phyloP scores from a whole-genome alignment of 2,797 vertebrate genomes.

The Sebastes steindachneri region DNA sequence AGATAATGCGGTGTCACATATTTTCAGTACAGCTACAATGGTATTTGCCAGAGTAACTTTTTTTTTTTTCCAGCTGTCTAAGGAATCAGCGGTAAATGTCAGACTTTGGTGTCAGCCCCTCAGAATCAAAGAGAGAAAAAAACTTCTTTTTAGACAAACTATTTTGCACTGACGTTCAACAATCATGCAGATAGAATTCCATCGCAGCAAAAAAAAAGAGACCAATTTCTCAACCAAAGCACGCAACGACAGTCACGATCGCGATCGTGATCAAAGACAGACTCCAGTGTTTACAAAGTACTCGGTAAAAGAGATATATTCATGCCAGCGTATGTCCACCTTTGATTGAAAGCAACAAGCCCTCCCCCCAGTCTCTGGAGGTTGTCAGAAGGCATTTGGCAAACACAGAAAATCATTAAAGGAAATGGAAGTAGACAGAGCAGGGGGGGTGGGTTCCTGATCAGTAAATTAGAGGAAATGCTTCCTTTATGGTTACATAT shows the following conservation, averaged over 20 bases:
- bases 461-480: conserved; percentile 17
- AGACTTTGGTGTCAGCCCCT: conserved; percentile 31
- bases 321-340: conserved; percentile 21
- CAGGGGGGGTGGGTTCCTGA: background rate
- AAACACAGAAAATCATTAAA: conserved; percentile 41
- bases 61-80: conserved; percentile 12
- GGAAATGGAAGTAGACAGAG: conserved; percentile 9
- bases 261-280: conserved; percentile 35
- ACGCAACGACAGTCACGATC: conserved; percentile 1
- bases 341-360: conserved; percentile 37
- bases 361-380: background rate
- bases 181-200: conserved; percentile 13
- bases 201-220: background rate
- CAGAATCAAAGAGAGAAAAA: conserved; percentile 31
- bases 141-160: conserved; percentile 6
- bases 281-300: conserved; percentile 22
- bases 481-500: background rate
- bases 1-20: conserved; percentile 17
- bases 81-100: conserved; percentile 27
- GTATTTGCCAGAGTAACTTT: conserved; percentile 7
- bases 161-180: conserved; percentile 24
- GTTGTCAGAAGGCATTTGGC: conserved; percentile 25
- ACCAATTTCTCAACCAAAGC: conserved; percentile 1
- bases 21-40: conserved; percentile 17
- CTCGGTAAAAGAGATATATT: conserved; percentile 12